A percentile compares a stretch with the other conserved stretches of the same genome.
Evolutionary conservation across 2,113 vertebrate species (phyloP).

Genomic region (Probosciger aterrimus): DNA sequence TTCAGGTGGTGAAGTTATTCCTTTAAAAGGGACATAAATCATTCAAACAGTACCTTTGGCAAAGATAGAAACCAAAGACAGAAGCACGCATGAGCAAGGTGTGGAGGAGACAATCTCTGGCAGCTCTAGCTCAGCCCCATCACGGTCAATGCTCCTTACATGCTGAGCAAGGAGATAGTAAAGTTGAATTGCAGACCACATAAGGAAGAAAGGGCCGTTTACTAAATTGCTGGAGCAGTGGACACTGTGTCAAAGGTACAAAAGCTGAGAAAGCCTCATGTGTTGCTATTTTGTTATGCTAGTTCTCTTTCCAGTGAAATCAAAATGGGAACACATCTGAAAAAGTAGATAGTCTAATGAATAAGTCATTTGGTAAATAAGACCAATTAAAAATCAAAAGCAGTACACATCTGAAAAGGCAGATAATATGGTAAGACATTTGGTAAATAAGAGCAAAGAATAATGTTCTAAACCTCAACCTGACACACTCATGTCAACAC

Average conservation of each 20-base stretch:
- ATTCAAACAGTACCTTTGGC: background rate
- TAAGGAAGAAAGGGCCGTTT: background rate
- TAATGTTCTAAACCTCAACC: slow-evolving; percentile 58
- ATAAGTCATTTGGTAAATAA: slow-evolving; percentile 78
- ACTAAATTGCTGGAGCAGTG: background rate
- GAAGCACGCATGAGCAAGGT: background rate
- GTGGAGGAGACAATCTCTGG: background rate
- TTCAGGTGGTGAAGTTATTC: background rate
- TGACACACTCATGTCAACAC: slow-evolving; percentile 1
- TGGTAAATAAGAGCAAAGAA: slow-evolving; percentile 70
- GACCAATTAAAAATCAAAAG: slow-evolving; percentile 73
- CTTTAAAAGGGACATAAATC: background rate
- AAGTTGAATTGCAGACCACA: background rate
- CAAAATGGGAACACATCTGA: slow-evolving; percentile 61
- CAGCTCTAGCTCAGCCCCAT: background rate
- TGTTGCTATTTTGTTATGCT: background rate
- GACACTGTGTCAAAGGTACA: background rate
- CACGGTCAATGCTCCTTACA: accelerated
- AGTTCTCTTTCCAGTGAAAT: slow-evolving; percentile 29
- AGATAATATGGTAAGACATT: slow-evolving; percentile 79
- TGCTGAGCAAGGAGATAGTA: background rate
- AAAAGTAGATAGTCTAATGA: slow-evolving; percentile 72
- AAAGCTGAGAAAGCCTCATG: background rate
- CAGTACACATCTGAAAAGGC: slow-evolving; percentile 71
- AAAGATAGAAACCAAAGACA: background rate